Conservation (phyloP, 2,797 vertebrate species). For the Ammospiza maritima region DNA sequence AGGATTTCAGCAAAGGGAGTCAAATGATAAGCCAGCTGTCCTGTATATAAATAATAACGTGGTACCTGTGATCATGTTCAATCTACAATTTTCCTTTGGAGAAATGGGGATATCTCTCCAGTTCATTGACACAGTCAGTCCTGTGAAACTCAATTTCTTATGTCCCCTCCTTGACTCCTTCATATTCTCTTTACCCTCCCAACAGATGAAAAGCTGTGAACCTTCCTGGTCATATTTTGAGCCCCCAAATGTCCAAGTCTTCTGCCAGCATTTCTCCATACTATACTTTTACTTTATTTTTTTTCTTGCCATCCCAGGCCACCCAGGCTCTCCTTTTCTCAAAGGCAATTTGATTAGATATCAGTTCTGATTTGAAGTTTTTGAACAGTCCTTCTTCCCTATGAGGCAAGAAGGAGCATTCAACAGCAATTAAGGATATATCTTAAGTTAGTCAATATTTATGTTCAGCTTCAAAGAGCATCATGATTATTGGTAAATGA, state of each 20-base stretch:
- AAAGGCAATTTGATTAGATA: not conserved
- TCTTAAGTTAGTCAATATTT: not conserved
- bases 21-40: not conserved
- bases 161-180: not conserved
- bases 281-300: not conserved
- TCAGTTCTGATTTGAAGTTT: not conserved
- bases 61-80: not conserved
- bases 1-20: not conserved
- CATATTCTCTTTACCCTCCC: not conserved
- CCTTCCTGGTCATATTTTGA: slow-evolving; percentile 28
- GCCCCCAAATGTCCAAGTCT: not conserved
- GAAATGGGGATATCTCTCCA: not conserved
- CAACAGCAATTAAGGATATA: not conserved
- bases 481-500: not conserved
- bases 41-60: not conserved
- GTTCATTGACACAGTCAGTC: not conserved
- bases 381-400: not conserved
- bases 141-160: not conserved
- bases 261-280: slow-evolving; percentile 10
- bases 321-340: not conserved
- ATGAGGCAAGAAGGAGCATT: not conserved
- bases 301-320: not conserved
- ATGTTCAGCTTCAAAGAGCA: not conserved
- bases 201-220: not conserved
- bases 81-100: not conserved